A percentile compares a stretch with the other conserved stretches of the same genome.
phyloP scores from a whole-genome alignment of 1,140 invertebrate genomes.

The Drosophila tristis region DNA sequence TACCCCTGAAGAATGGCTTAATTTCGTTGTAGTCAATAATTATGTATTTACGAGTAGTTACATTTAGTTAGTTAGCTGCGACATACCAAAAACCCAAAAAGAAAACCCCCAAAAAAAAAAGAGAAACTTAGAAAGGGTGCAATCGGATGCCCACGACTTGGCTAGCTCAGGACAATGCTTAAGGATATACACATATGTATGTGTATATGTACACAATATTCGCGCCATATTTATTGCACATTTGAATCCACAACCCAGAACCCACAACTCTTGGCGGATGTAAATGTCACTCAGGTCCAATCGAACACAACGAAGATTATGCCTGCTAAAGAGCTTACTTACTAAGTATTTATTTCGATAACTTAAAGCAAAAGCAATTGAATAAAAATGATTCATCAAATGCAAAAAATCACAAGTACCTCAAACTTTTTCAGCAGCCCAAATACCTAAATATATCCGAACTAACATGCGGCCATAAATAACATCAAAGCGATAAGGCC shows the following conservation, averaged over 20 bases:
- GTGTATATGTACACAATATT: constrained; percentile 46
- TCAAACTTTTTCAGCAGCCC: background rate
- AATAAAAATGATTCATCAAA: constrained; percentile 81
- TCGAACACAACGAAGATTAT: constrained; percentile 51
- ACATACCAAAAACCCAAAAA: constrained; percentile 71
- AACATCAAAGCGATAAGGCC: constrained; percentile 16
- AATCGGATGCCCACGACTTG: constrained; percentile 46
- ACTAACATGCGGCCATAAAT: constrained; percentile 5
- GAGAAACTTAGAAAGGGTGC: constrained; percentile 24
- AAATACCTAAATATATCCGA: background rate
- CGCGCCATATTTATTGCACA: constrained; percentile 79
- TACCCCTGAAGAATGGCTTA: constrained; percentile 68
- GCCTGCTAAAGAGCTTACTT: constrained; percentile 71
- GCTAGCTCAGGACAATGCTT: constrained; percentile 72
- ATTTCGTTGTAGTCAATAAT: constrained; percentile 78
- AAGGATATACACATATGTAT: constrained; percentile 34
- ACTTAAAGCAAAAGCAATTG: constrained; percentile 80
- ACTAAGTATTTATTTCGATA: constrained; percentile 77
- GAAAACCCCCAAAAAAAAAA: constrained; percentile 47
- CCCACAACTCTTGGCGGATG: constrained; percentile 48
- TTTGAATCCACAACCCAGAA: constrained; percentile 46
- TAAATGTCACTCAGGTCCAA: constrained; percentile 71
- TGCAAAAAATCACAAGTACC: constrained; percentile 31
- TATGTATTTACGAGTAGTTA: constrained; percentile 79
- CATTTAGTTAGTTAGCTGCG: constrained; percentile 80